Evolutionary conservation across 2,797 vertebrate species (phyloP).

Genomic region (Mormyrops boulengeri): DNA sequence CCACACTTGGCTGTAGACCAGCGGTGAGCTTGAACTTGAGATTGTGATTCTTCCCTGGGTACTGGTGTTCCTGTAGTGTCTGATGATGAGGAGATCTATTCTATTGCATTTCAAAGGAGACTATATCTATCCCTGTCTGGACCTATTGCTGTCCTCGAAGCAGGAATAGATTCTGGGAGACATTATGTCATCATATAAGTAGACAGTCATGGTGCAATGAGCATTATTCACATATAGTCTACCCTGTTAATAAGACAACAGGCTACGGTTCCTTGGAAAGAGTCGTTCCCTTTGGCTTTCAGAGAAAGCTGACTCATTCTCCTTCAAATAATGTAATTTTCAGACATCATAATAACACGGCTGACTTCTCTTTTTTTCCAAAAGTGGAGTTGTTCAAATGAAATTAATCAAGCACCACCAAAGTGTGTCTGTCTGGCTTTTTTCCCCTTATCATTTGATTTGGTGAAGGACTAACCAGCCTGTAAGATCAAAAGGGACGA

Average conservation of each 20-base stretch:
- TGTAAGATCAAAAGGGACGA: not conserved
- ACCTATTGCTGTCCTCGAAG: not conserved
- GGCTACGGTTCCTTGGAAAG: not conserved
- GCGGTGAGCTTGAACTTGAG: not conserved
- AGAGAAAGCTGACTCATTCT: not conserved
- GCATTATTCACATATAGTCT: not conserved
- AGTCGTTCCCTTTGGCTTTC: not conserved
- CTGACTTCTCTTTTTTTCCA: not conserved
- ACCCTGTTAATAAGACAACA: not conserved
- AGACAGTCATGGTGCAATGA: not conserved
- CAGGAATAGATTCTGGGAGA: not conserved
- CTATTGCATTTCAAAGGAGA: not conserved
- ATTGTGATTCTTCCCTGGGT: not conserved
- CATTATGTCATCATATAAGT: not conserved
- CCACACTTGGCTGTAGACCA: not conserved
- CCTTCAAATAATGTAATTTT: not conserved
- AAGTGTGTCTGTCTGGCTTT: not conserved
- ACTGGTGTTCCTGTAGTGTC: too few relatives aligned
- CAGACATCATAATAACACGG: not conserved
- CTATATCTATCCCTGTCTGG: not conserved
- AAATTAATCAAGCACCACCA: not conserved
- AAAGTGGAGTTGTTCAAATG: not conserved
- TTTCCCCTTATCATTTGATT: not conserved
- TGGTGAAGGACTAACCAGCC: constrained; percentile 1
- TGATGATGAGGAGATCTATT: not conserved